Base-by-base conservation (phyloP, 2,113 vertebrate genomes). In the Corythornis cristatus region DNA sequence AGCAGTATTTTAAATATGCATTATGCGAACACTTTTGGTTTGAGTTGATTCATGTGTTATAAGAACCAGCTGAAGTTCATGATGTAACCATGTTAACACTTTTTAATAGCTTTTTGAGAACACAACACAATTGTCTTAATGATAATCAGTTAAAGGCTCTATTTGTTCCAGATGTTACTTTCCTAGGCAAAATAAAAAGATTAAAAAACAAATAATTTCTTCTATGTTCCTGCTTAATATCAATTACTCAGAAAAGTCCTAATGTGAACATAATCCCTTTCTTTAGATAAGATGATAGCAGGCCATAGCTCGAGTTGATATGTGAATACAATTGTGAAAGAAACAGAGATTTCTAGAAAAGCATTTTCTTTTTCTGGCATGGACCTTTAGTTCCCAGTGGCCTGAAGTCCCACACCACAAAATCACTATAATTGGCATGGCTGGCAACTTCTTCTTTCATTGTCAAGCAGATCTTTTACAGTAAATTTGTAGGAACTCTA, bases 81-180 rank as follows among this genome's bases (percentile, higher is more conserved):
- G 95, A 97, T 96, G 92, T 96, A 96, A 97, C 89, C 78, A 84
- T 95, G 96, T 97, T 97, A 97, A 97, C 95, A 96, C 80, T 57
- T 97, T 97, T 98, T 97, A 97, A 97, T 96, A 97, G 96, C 91
- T 93, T 88, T 96, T 80, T 92, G 93, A 97, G 93, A 97, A 94
- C 31, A 42, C 78, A 88, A 76, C 40, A 91, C 93, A 90, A 94
- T 93, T 78, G 77, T 93, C 87, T 85, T 97, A 97, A 95, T 96
- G 80, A 93, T 94, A 95, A 95, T 96, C 95, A 95, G 91, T 97
- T 96, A 93, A 96, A 96, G 77, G 73, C n/a, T 42, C 85, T 95
- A 96, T 97, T 93, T 77, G 79, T 96, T 97, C 97, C 97, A 97
- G 97, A 97, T 97, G 97, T 97, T 96, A 80, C 90, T 95, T 19